Evolutionary conservation across 1,140 invertebrate genomes (phyloP).

Genomic region (Fopius arisanus): DNA sequence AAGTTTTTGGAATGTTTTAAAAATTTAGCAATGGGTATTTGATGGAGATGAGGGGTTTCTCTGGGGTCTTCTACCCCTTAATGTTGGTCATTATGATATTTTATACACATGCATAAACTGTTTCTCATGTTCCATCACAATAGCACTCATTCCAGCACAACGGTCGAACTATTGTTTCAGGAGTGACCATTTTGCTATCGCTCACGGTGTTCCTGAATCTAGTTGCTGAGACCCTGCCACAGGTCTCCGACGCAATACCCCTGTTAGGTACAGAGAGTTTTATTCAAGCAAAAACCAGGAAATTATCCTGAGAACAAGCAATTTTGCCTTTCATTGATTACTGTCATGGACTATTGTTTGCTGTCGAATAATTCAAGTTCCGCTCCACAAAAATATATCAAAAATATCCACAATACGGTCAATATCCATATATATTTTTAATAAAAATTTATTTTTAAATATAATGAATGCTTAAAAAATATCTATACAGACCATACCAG

Average conservation of each 20-base stretch:
- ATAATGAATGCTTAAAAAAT: no score
- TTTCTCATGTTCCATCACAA: not conserved
- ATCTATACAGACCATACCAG: no score
- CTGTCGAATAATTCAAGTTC: not conserved
- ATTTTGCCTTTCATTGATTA: not conserved
- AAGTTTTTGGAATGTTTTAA: no score
- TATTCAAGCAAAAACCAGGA: constrained; percentile 26
- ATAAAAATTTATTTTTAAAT: no score
- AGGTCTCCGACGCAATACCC: constrained; percentile 94
- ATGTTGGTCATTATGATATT: not conserved
- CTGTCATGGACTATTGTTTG: not conserved
- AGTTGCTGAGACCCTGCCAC: constrained; percentile 93
- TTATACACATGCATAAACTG: not conserved
- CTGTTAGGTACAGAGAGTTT: constrained; percentile 81
- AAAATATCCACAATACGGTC: no score
- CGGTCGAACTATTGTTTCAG: constrained; percentile 77
- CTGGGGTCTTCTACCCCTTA: no score
- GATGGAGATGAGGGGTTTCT: no score
- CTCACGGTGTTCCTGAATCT: constrained; percentile 99
- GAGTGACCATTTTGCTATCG: constrained; percentile 99
- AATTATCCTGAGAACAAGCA: not conserved
- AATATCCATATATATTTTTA: no score
- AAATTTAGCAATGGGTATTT: no score
- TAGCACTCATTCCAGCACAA: constrained; percentile 36
- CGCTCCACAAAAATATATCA: no score